Percentiles rank a stretch among this genome's conserved stretches.
These are phyloP conservation scores for Zaprionus ornatus DNA, from an alignment of 1,140 invertebrate species.

Conservation along the genomic window DNA sequence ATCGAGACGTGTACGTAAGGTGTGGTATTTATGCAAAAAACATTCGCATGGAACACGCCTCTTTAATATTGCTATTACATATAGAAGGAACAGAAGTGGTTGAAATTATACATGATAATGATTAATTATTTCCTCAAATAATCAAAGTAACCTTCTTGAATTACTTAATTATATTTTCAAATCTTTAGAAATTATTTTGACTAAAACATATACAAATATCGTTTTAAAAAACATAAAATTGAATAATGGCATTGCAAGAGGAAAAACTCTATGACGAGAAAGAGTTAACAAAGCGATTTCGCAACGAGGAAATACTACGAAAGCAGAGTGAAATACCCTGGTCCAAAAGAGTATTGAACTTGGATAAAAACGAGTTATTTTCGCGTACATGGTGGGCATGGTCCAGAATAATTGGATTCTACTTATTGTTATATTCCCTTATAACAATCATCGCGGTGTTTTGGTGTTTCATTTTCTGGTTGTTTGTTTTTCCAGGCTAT, in stretches of 20 bases:
- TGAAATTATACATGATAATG: not conserved
- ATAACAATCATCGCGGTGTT: not conserved
- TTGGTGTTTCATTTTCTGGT: not conserved
- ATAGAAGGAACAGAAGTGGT: slow-evolving; percentile 2
- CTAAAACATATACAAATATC: not conserved
- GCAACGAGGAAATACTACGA: slow-evolving; percentile 24
- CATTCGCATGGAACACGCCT: slow-evolving; percentile 9
- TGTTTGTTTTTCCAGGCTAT: not conserved
- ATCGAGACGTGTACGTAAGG: slow-evolving; percentile 28
- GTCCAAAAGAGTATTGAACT: slow-evolving; percentile 47
- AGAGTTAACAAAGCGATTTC: slow-evolving; percentile 57
- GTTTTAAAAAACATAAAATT: not conserved
- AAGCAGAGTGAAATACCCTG: slow-evolving; percentile 51
- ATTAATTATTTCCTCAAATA: not conserved
- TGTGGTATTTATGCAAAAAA: slow-evolving; percentile 40
- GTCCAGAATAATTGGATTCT: slow-evolving; percentile 43
- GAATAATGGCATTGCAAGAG: slow-evolving; percentile 13
- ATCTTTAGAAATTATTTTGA: not conserved
- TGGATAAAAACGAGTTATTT: slow-evolving; percentile 43
- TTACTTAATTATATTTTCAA: not conserved
- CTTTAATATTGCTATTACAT: slow-evolving; percentile 16
- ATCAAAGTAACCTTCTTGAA: not conserved
- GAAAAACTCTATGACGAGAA: slow-evolving; percentile 32
- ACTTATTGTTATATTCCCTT: slow-evolving; percentile 36
- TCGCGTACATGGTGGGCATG: slow-evolving; percentile 47